phyloP scores from a whole-genome alignment of 1,140 invertebrate species.

The Solen grandis region DNA sequence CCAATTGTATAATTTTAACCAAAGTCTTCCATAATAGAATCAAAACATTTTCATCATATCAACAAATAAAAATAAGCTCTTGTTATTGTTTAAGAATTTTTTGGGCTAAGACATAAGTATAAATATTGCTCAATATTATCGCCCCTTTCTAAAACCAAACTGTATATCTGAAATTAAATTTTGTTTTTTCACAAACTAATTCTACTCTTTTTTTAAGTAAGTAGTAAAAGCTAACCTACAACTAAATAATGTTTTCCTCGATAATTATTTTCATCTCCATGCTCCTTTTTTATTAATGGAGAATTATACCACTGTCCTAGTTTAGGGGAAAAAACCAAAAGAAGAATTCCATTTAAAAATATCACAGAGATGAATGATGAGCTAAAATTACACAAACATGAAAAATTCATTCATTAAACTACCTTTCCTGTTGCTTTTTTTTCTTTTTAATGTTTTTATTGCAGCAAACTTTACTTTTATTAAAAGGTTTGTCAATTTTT shows the following conservation, averaged over 20 bases:
- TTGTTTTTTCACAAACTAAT: conserved; percentile 16
- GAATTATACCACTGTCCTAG: neutral
- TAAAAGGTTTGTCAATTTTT: neutral
- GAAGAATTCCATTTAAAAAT: conserved; percentile 18
- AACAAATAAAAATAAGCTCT: conserved; percentile 5
- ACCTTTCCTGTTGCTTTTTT: neutral
- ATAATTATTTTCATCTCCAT: neutral
- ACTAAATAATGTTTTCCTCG: neutral
- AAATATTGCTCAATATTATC: conserved; percentile 25
- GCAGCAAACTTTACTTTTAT: neutral
- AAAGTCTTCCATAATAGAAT: conserved; percentile 35
- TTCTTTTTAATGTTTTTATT: neutral
- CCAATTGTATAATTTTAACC: conserved; percentile 24
- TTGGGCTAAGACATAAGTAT: conserved; percentile 20
- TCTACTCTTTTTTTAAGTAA: conserved; percentile 16
- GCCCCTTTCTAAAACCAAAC: neutral
- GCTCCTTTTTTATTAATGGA: neutral
- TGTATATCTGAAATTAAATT: conserved; percentile 11
- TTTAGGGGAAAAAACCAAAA: conserved; percentile 5
- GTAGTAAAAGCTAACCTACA: conserved; percentile 9
- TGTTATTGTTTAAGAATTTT: neutral
- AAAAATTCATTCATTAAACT: conserved; percentile 14
- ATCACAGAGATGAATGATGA: neutral
- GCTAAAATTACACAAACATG: neutral
- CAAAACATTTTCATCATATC: conserved; percentile 28